Percentiles rank a stretch among this genome's conserved stretches.
Evolutionary conservation across 2,888 invertebrate species (phyloP).

Genomic region (Crossocerus cetratus): DNA sequence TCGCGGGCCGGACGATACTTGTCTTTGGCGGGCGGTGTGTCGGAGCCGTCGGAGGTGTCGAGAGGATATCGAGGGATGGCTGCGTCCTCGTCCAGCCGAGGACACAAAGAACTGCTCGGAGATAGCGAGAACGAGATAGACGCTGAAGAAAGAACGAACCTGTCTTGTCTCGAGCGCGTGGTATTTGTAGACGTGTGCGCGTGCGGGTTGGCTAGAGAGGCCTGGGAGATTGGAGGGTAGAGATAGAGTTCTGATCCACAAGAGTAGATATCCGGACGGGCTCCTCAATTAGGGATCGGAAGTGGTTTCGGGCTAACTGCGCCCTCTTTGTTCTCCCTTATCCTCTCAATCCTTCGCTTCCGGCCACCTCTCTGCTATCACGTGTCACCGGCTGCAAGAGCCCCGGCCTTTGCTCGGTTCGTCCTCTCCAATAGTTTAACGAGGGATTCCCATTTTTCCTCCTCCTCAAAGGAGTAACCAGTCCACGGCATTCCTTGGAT

Average conservation of each 20-base stretch:
- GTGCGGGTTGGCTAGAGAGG: slow-evolving; percentile 17
- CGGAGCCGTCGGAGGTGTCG: slow-evolving; percentile 13
- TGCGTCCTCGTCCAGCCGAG: background rate
- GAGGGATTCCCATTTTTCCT: no score
- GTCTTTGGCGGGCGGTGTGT: slow-evolving; percentile 4
- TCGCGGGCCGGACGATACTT: slow-evolving; percentile 28
- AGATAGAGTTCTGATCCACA: slow-evolving; percentile 45
- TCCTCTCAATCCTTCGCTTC: slow-evolving; percentile 42
- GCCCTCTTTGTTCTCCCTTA: slow-evolving; percentile 53
- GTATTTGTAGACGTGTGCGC: background rate
- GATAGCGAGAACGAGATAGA: background rate
- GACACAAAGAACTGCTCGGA: background rate
- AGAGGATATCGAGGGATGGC: slow-evolving; percentile 1
- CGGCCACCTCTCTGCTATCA: slow-evolving; percentile 44
- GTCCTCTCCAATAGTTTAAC: no score
- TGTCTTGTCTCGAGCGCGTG: no score
- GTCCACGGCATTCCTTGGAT: no score
- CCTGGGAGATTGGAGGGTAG: slow-evolving; percentile 6
- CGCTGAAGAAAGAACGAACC: background rate
- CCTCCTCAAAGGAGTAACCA: no score
- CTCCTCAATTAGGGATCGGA: slow-evolving; percentile 63
- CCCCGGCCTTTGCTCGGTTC: no score
- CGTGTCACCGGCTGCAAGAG: slow-evolving; percentile 43
- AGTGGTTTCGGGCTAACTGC: slow-evolving; percentile 56
- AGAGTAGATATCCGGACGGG: slow-evolving; percentile 52